Percentiles rank a stretch among this genome's conserved stretches.
Conservation (phyloP, 2,797 vertebrate genomes). For the Agapornis canus region DNA sequence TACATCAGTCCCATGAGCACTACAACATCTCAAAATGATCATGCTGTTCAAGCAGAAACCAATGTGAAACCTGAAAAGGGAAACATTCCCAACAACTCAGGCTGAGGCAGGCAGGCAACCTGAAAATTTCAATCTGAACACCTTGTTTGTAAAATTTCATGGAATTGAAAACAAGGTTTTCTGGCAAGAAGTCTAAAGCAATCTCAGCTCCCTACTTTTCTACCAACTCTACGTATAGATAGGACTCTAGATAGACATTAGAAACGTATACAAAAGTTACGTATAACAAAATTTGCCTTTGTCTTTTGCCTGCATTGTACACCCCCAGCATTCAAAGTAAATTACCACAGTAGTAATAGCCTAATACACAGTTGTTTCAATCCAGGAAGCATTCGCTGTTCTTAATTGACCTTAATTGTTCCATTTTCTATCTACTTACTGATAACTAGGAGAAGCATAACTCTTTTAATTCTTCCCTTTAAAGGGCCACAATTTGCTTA, state of each 20-base stretch:
- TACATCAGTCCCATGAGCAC: background rate
- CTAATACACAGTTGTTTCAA: background rate
- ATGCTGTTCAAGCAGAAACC: background rate
- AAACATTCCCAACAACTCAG: background rate
- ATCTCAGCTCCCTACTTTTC: background rate
- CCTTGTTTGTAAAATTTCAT: background rate
- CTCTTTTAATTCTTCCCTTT: background rate
- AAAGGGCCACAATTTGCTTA: background rate
- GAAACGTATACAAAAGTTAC: background rate
- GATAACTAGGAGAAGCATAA: background rate
- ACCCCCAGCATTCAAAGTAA: background rate
- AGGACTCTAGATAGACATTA: background rate
- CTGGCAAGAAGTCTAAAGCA: background rate
- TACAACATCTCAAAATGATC: background rate
- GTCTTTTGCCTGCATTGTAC: background rate
- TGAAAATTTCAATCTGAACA: background rate
- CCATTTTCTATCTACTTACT: background rate
- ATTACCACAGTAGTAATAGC: background rate
- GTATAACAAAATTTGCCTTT: background rate
- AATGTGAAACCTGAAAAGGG: background rate
- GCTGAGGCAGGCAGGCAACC: background rate
- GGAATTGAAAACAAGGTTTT: background rate
- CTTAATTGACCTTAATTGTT: background rate
- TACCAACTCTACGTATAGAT: background rate
- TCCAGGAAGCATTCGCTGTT: background rate